phyloP scores from a whole-genome alignment of 2,888 invertebrate species.

The Tinea pellionella region DNA sequence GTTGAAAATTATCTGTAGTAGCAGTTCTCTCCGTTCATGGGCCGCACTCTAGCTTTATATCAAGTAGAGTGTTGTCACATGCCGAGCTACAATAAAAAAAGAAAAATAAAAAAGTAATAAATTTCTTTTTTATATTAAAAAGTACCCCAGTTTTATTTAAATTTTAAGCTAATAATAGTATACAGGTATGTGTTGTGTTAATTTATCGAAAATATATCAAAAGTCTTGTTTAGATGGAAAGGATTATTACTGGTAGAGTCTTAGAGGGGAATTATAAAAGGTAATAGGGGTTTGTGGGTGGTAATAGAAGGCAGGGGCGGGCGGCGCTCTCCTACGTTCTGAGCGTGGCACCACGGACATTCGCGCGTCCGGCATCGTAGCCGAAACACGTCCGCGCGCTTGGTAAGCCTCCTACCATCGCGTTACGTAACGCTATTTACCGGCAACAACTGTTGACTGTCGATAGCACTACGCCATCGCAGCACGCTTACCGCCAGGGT shows the following conservation, averaged over 20 bases:
- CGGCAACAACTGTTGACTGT: constrained; percentile 58
- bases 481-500: constrained; percentile 21
- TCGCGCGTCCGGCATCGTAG: constrained; percentile 52
- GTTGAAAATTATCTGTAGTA: too few relatives aligned
- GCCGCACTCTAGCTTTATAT: too few relatives aligned
- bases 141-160: too few relatives aligned
- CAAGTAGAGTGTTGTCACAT: too few relatives aligned
- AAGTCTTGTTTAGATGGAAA: not conserved
- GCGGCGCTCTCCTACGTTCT: constrained; percentile 20
- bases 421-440: constrained; percentile 52
- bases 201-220: not conserved
- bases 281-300: not conserved
- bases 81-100: too few relatives aligned
- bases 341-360: constrained; percentile 46
- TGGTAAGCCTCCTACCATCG: constrained; percentile 28
- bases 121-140: too few relatives aligned
- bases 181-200: not conserved
- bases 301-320: constrained; percentile 21
- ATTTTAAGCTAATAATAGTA: too few relatives aligned
- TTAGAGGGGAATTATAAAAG: not conserved
- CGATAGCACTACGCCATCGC: constrained; percentile 1
- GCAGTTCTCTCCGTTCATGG: too few relatives aligned
- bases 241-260: constrained; percentile 10
- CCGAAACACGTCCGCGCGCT: constrained; percentile 38
- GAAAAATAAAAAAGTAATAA: too few relatives aligned